Base-by-base conservation (phyloP, 2,113 vertebrate species). In the Oryzias javanicus region DNA sequence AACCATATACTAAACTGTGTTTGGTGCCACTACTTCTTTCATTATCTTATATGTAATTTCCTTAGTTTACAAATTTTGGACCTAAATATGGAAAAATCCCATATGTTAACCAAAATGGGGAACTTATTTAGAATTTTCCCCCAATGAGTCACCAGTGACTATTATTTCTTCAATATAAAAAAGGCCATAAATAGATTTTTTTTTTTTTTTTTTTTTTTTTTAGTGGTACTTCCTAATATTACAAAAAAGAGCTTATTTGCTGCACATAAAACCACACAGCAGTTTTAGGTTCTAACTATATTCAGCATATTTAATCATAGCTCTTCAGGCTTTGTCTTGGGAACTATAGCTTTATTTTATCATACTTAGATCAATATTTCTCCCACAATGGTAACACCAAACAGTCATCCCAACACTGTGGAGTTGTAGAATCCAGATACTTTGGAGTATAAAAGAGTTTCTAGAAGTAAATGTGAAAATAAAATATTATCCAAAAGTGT, bases 341-440 rank as follows among this genome's bases (percentile, higher is more conserved):
- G 88, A 29, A 89, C 76, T 74, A 58, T 67, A 76, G 79, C 85
- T 83, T 85, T 88, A 76, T 84, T 83, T 86, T 90, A 92, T 91
- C 87, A 91, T 91, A 80, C 82, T 88, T 90, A 88, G 89, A 89
- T 91, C 89, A 88, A 91, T 91, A 90, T 78, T n/a, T n/a, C 73
- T 85, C 81, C 83, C 75, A 50, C 82, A 72, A 83, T 83, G 86
- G 84, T 89, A 90, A 85, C 74, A 81, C 82, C 86, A 88, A 86
- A 83, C 86, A 86, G 82, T 69, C 64, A 61, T 78, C 73, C 55
- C 64, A 61, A 42, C 55, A 46, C 73, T 55, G 59, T 40, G 19
- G 62, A 71, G 60, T 48, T 54, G 59, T 18, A 51, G 56, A 42
- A 61, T 49, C 42, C 55, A 60, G 75, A 62, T 67, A 17, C 53